These are phyloP conservation scores for Sinocyclocheilus rhinocerous DNA, from an alignment of 2,113 vertebrate species.

Conservation along the genomic window DNA sequence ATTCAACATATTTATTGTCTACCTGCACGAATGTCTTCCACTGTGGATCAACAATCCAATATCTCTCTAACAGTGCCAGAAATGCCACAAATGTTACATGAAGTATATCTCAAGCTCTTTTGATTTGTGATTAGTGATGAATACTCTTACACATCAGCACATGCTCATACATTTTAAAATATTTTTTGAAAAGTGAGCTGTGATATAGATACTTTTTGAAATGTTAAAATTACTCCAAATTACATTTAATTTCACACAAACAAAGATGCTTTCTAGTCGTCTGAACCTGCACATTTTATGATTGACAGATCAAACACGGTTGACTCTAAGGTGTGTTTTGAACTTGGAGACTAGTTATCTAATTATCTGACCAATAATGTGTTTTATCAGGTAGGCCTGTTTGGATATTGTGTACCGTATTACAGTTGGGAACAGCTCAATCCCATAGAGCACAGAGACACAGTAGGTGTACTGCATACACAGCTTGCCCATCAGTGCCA, in stretches of 20 bases:
- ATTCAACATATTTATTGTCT: slow-evolving; percentile 8
- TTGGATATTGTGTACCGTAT: slow-evolving; percentile 64
- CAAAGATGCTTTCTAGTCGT: not conserved
- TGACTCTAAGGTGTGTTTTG: not conserved
- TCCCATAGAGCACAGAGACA: slow-evolving; percentile 70
- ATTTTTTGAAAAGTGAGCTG: not conserved
- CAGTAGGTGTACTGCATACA: slow-evolving; percentile 69
- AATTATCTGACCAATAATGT: not conserved
- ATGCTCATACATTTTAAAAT: not conserved
- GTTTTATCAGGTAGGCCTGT: not conserved
- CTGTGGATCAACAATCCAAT: not conserved
- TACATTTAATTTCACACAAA: not conserved
- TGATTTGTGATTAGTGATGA: not conserved
- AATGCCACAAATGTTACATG: not conserved
- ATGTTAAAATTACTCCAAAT: not conserved
- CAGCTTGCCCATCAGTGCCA: slow-evolving; percentile 75
- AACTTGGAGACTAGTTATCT: not conserved
- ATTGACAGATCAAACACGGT: not conserved
- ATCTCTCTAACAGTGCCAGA: not conserved
- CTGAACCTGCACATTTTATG: not conserved
- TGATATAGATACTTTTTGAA: not conserved
- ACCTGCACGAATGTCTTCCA: not conserved
- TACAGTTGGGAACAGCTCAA: slow-evolving; percentile 76
- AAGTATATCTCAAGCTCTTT: not conserved
- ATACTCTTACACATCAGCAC: not conserved